A percentile compares a stretch with the other conserved stretches of the same genome.
These are phyloP conservation scores for Sialia sialis DNA, from an alignment of 2,113 vertebrate genomes.

Conservation along the genomic window DNA sequence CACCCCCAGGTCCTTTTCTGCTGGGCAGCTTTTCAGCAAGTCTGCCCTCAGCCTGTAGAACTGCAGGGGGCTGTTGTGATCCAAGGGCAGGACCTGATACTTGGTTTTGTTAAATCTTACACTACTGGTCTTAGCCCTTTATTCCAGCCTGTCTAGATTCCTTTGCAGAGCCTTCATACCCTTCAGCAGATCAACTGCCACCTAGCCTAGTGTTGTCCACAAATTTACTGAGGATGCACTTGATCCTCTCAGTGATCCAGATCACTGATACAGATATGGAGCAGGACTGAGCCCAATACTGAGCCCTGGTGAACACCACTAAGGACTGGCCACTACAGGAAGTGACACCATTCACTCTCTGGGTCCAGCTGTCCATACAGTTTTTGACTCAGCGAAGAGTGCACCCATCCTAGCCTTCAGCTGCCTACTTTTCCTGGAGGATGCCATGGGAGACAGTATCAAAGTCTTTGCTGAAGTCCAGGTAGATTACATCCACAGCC, in stretches of 20 bases:
- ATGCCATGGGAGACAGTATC: rapidly evolving
- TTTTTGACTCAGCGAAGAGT: rapidly evolving
- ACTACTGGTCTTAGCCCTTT: neutral
- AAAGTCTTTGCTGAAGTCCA: neutral
- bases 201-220: neutral
- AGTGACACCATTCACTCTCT: neutral
- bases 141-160: neutral
- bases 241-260: neutral
- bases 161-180: neutral
- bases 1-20: neutral
- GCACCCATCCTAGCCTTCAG: neutral
- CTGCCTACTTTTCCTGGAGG: neutral
- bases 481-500: neutral
- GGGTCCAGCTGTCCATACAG: neutral
- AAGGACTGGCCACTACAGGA: neutral
- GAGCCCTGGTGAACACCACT: neutral
- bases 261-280: neutral
- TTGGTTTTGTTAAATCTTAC: neutral
- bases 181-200: neutral
- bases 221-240: neutral
- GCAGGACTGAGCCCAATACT: neutral
- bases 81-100: rapidly evolving
- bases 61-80: neutral
- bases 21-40: neutral
- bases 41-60: neutral